These are phyloP conservation scores for Cirrhinus mrigala DNA, from an alignment of 2,797 vertebrate genomes.

Conservation along the genomic window DNA sequence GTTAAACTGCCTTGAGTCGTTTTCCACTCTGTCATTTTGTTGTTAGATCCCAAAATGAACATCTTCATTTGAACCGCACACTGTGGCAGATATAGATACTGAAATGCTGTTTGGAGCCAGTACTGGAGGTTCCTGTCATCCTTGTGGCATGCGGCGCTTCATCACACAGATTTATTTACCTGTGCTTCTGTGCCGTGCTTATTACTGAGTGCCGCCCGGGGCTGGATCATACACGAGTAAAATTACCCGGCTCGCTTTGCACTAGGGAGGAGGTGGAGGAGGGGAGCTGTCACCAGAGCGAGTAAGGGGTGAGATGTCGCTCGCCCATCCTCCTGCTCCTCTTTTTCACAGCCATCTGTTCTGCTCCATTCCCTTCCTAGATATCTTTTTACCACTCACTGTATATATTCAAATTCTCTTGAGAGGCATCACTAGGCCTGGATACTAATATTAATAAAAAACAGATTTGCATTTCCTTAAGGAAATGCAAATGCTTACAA, in stretches of 20 bases:
- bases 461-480: neutral
- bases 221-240: constrained; percentile 24
- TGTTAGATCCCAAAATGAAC: constrained; percentile 21
- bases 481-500: neutral
- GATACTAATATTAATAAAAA: constrained; percentile 22
- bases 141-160: constrained; percentile 30
- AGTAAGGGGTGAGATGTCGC: constrained; percentile 48
- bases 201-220: constrained; percentile 39
- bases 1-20: constrained; percentile 4
- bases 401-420: constrained; percentile 35
- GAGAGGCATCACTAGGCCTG: constrained; percentile 1
- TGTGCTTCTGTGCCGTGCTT: constrained; percentile 30
- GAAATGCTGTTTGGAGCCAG: neutral
- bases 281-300: constrained; percentile 32
- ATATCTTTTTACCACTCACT: constrained; percentile 21
- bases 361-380: neutral
- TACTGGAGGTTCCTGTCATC: constrained; percentile 11
- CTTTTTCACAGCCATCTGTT: constrained; percentile 58
- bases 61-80: constrained; percentile 4
- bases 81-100: constrained; percentile 2
- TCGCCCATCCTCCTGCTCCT: constrained; percentile 49
- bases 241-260: constrained; percentile 48
- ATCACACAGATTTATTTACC: constrained; percentile 58
- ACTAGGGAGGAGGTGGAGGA: constrained; percentile 39
- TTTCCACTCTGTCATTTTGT: constrained; percentile 17